Evolutionary conservation across 1,140 invertebrate species (phyloP).

Genomic region (Samia ricini): DNA sequence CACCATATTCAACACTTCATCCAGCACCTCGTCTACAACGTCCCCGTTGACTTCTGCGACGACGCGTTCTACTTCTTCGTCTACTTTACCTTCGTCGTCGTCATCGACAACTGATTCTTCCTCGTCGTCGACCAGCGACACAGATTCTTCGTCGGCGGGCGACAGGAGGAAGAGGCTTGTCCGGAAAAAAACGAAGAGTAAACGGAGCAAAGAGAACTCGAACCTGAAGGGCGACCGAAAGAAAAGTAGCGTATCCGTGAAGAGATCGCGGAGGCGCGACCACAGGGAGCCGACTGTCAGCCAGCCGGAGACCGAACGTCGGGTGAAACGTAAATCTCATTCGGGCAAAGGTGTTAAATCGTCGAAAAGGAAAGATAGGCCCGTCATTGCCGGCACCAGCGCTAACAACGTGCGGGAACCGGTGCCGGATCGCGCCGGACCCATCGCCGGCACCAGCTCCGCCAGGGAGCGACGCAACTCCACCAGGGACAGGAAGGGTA

Average conservation of each 20-base stretch:
- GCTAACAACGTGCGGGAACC: not conserved
- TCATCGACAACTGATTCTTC: too few relatives aligned
- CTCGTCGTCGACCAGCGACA: not conserved
- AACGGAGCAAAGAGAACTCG: slow-evolving; percentile 15
- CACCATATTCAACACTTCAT: too few relatives aligned
- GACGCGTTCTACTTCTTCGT: too few relatives aligned
- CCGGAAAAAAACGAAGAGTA: slow-evolving; percentile 15
- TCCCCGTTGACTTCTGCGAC: too few relatives aligned
- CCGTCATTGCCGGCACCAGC: not conserved
- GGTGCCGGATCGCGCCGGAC: not conserved
- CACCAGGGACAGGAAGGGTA: not conserved
- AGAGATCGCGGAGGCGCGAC: slow-evolving; percentile 30
- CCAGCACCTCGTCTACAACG: too few relatives aligned
- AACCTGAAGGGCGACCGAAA: slow-evolving; percentile 23
- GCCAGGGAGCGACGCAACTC: not conserved
- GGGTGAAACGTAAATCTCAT: slow-evolving; percentile 45
- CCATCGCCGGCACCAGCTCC: not conserved
- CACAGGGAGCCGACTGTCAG: slow-evolving; percentile 20
- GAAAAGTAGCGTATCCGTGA: slow-evolving; percentile 26
- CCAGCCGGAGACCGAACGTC: slow-evolving; percentile 28
- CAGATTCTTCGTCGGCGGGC: not conserved
- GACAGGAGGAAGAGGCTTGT: not conserved
- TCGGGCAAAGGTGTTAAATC: slow-evolving; percentile 59
- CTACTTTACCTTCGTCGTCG: too few relatives aligned
- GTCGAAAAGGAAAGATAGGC: slow-evolving; percentile 38